Evolutionary conservation across 2,113 vertebrate genomes (phyloP), one percentile per base, ranked within the genome.

Genomic region (Orycteropus afer): DNA sequence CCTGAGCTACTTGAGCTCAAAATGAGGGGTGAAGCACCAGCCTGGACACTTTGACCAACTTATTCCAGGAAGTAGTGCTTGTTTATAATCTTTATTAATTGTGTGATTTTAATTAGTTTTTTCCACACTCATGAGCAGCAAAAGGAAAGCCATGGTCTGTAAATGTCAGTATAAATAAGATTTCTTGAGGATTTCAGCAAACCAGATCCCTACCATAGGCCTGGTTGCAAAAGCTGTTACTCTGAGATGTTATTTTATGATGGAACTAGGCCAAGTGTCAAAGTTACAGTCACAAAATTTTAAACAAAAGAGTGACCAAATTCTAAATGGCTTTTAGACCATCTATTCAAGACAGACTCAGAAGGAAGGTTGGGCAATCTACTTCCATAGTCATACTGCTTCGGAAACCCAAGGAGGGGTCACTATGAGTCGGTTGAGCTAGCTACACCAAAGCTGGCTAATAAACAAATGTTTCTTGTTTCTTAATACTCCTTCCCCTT

Each of bases 1-100:
- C 92, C 12, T 2, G 7, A 88, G 96, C 97, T 73, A 84, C 82
- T 69, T 25, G 84, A 65, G 95, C 88, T 73, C 92, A 94, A 77
- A 89, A 65, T 2, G 0, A 91, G 92, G 91, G 96, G 93, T 89
- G 2, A 69, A 94, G 92, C 90, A 15, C 51, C 25, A 76, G 93
- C 13, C 63, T 79, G 87, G 84, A 23, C 14, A n/a, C 71, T 80
- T 59, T 47, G 91, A 92, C 82, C 81, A 55, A 95, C 45, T 87
- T 71, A 1, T 73, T 85, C 51, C 90, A 94, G 97, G 92, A 95
- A 95, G 95, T 49, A 67, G 32, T 1, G 0, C 4, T 12, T n/a
- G 67, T 37, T 13, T 20, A 10, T 23, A 32, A 42, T 22, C 32
- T 51, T 49, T 42, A 40, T 27, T 77, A 27, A 91, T 15, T 78